These are phyloP conservation scores for Gari tellinella DNA, from an alignment of 2,888 invertebrate genomes.

Conservation along the genomic window DNA sequence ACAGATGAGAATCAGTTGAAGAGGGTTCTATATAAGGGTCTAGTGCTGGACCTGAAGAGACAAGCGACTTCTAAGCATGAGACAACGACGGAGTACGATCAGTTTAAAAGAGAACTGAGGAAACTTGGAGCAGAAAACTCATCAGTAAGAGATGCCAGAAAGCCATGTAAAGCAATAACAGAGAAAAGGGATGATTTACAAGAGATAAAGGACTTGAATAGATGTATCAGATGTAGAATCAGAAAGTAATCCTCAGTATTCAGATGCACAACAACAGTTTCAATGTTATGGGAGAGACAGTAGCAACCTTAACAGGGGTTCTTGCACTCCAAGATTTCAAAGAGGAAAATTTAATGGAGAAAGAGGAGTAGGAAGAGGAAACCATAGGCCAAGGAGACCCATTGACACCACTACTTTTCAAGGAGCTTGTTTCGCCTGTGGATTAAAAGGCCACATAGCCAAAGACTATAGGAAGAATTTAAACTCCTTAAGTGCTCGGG, in stretches of 20 bases:
- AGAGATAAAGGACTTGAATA: too few relatives aligned
- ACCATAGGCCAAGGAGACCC: too few relatives aligned
- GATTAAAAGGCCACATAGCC: slow-evolving; percentile 7
- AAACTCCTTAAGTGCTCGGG: slow-evolving; percentile 20
- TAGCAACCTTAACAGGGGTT: too few relatives aligned
- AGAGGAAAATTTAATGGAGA: background rate
- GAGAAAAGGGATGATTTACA: too few relatives aligned
- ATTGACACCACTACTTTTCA: background rate
- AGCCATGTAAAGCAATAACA: too few relatives aligned
- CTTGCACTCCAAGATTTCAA: background rate
- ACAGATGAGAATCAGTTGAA: too few relatives aligned
- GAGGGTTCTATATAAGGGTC: too few relatives aligned
- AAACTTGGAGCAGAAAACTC: background rate
- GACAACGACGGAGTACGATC: too few relatives aligned
- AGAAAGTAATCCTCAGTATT: background rate
- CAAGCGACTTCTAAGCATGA: slow-evolving; percentile 1
- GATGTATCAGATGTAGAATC: slow-evolving; percentile 11
- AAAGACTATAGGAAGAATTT: background rate
- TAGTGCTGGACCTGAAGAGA: background rate
- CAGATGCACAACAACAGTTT: background rate
- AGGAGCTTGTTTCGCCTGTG: slow-evolving; percentile 16
- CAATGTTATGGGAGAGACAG: too few relatives aligned
- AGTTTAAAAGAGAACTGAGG: slow-evolving; percentile 9
- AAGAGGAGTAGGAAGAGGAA: too few relatives aligned
- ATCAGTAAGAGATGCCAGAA: too few relatives aligned